Conservation (phyloP, 2,888 invertebrate species). For the Isoperla grammatica region DNA sequence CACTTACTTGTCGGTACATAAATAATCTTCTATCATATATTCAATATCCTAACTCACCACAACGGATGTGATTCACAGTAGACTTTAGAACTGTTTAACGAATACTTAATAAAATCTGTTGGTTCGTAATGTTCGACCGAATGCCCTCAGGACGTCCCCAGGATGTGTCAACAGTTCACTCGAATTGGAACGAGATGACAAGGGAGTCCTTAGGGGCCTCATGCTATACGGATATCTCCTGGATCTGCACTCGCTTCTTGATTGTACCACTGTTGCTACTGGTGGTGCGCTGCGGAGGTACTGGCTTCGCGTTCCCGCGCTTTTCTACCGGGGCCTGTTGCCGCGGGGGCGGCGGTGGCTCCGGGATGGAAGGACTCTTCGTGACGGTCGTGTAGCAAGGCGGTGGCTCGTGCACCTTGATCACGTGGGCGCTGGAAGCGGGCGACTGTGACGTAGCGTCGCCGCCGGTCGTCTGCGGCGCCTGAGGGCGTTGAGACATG, state of each 20-base stretch:
- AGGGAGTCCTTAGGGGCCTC: constrained; percentile 27
- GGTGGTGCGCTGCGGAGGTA: constrained; percentile 39
- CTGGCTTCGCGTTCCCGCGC: constrained; percentile 35
- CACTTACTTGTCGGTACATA: no score
- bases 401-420: constrained; percentile 44
- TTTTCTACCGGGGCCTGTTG: constrained; percentile 37
- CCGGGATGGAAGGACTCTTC: constrained; percentile 35
- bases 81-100: no score
- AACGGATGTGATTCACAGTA: no score
- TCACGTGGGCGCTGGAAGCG: constrained; percentile 36
- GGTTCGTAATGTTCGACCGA: no score
- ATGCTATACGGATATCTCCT: constrained; percentile 72
- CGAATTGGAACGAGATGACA: constrained; percentile 12
- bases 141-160: no score
- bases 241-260: constrained; percentile 74
- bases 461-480: not conserved
- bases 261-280: constrained; percentile 38
- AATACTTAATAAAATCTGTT: no score
- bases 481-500: constrained; percentile 40
- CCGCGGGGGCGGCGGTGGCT: constrained; percentile 37
- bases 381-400: constrained; percentile 50
- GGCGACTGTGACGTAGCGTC: constrained; percentile 30
- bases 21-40: no score
- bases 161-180: not conserved
- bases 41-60: no score